Conservation (phyloP, 35 echinoderm and acorn worm genomes). For the Stichopus chloronotus region DNA sequence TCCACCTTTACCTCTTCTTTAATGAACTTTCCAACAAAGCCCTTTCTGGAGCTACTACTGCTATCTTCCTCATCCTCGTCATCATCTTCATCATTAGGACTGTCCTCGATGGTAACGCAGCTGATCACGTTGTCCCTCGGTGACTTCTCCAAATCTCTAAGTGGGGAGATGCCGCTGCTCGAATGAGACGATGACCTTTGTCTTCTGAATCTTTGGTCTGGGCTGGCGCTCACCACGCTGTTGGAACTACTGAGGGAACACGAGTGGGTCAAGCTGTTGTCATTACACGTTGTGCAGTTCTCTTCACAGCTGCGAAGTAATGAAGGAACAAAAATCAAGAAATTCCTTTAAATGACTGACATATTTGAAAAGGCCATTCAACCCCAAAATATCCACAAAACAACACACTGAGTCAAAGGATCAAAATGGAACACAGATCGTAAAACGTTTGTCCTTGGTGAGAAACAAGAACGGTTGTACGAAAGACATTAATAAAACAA, state of each 20-base stretch:
- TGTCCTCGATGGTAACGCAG: slow-evolving; percentile 93
- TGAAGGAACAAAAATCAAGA: neutral
- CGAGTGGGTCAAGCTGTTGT: slow-evolving; percentile 90
- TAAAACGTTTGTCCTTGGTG: neutral
- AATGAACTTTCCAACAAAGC: neutral
- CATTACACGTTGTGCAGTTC: slow-evolving; percentile 93
- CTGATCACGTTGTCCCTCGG: slow-evolving; percentile 87
- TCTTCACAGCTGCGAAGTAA: slow-evolving; percentile 87
- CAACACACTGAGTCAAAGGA: too few species aligned
- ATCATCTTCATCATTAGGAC: slow-evolving; percentile 46
- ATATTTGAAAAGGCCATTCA: too few species aligned
- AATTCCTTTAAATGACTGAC: too few species aligned
- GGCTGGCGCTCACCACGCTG: slow-evolving; percentile 93
- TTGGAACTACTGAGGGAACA: slow-evolving; percentile 95
- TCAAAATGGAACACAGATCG: too few species aligned
- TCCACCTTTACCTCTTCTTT: slow-evolving; percentile 16
- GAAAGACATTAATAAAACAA: too few species aligned
- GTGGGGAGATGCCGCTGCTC: slow-evolving; percentile 53
- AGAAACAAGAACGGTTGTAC: too few species aligned
- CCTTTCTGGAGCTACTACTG: neutral
- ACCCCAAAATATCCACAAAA: too few species aligned
- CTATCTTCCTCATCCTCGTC: neutral
- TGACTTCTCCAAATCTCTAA: slow-evolving; percentile 67
- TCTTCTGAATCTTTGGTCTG: slow-evolving; percentile 63
- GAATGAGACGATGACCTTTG: slow-evolving; percentile 65